Percentiles rank a stretch among this genome's conserved stretches.
Evolutionary conservation across 2,113 vertebrate genomes (phyloP).

Genomic region (Atrichornis clamosus): DNA sequence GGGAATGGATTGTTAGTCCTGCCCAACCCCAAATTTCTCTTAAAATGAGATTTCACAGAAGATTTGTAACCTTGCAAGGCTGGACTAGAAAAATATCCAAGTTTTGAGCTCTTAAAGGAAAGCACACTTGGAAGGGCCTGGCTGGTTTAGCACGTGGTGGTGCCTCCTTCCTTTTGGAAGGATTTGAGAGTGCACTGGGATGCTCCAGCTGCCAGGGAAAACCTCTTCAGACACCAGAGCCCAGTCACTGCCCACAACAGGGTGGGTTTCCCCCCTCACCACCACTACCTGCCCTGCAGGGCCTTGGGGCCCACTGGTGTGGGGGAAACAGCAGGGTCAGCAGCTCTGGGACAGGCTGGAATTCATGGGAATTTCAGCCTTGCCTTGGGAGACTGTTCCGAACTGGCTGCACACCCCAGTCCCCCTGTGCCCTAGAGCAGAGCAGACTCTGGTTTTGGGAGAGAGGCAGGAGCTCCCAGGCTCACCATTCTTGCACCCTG

Average conservation of each 20-base stretch:
- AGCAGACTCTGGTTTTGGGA: background rate
- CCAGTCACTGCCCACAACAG: background rate
- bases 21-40: background rate
- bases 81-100: background rate
- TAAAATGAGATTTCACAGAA: background rate
- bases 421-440: background rate
- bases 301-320: background rate
- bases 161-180: background rate
- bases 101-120: background rate
- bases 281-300: background rate
- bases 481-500: accelerated
- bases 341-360: background rate
- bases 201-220: background rate
- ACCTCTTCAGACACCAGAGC: background rate
- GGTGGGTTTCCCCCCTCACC: background rate
- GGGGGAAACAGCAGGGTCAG: background rate
- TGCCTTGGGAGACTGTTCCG: background rate
- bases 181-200: background rate
- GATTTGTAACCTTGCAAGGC: background rate
- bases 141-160: background rate
- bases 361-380: background rate
- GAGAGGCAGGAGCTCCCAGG: background rate
- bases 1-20: background rate
- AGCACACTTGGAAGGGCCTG: background rate
- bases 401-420: background rate